A percentile compares a stretch with the other conserved stretches of the same genome.
phyloP scores from a whole-genome alignment of 2,888 invertebrate genomes.

The Xestoiulus laeticollis region DNA sequence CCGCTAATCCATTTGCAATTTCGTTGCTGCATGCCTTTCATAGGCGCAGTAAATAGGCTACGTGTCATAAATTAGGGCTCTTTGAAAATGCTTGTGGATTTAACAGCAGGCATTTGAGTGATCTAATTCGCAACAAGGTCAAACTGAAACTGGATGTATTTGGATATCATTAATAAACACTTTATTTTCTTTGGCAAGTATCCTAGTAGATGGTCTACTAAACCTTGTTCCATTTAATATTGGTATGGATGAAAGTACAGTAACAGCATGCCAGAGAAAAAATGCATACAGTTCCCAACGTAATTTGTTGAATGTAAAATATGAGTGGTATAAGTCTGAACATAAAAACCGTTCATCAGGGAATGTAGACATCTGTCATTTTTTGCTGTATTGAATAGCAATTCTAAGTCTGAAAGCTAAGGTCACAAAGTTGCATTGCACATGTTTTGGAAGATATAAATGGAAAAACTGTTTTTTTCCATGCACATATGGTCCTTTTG shows the following conservation, averaged over 20 bases:
- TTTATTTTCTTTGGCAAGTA: neutral
- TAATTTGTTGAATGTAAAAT: neutral
- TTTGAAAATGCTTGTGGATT: neutral
- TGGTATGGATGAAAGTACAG: neutral
- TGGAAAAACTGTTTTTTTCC: neutral
- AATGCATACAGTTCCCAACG: neutral
- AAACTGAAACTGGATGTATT: neutral
- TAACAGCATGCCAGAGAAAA: neutral
- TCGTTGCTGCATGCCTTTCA: neutral
- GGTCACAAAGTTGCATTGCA: neutral
- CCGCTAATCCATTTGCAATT: neutral
- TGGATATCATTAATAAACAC: neutral
- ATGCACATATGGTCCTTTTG: neutral
- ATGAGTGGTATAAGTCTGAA: neutral
- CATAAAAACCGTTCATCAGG: too few species aligned
- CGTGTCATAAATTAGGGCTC: neutral
- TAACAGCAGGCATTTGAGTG: conserved; percentile 15
- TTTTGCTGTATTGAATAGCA: neutral
- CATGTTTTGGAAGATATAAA: neutral
- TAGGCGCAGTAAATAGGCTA: neutral
- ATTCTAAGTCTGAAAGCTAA: neutral
- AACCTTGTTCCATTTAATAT: neutral
- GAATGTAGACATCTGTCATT: neutral
- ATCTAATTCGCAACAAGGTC: conserved; percentile 20
- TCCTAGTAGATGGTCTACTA: neutral